Conservation (phyloP, 2,797 vertebrate species). For the Coranthus polyacanthus region DNA sequence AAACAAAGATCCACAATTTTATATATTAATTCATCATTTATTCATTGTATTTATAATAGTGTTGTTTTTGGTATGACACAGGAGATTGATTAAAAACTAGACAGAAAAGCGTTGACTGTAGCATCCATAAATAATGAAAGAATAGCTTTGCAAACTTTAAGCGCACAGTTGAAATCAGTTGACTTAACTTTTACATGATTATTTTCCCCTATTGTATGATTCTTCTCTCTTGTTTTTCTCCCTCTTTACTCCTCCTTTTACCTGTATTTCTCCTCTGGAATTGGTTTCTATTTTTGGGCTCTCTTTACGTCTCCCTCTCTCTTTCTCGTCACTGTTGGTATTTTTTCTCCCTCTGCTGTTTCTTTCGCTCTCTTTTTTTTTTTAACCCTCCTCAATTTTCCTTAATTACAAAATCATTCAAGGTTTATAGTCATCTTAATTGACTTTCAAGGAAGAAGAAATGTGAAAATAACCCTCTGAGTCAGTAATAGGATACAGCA, state of each 20-base stretch:
- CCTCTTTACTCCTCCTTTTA: constrained; percentile 42
- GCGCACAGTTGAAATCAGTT: no score
- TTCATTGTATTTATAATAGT: no score
- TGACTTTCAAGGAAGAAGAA: constrained; percentile 78
- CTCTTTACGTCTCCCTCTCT: constrained; percentile 14
- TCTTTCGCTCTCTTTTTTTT: background rate
- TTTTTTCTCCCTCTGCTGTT: constrained; percentile 17
- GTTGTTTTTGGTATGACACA: no score
- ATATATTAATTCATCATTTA: no score
- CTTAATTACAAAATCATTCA: constrained; percentile 80
- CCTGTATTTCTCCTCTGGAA: constrained; percentile 67
- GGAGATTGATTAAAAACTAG: no score
- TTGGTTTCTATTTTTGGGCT: constrained; percentile 75
- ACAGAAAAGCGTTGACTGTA: no score
- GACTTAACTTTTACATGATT: no score
- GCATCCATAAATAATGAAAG: no score
- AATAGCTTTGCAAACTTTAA: no score
- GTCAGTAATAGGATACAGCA: constrained; percentile 57
- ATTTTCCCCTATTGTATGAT: constrained; percentile 13
- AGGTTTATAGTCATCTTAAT: constrained; percentile 88
- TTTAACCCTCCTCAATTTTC: constrained; percentile 66
- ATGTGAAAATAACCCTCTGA: constrained; percentile 64
- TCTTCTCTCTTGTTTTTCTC: constrained; percentile 41
- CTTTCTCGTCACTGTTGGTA: constrained; percentile 37
- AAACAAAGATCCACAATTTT: no score